Percentiles rank a stretch among this genome's conserved stretches.
phyloP scores from a whole-genome alignment of 2,113 vertebrate species.

The Charadrius vociferus region DNA sequence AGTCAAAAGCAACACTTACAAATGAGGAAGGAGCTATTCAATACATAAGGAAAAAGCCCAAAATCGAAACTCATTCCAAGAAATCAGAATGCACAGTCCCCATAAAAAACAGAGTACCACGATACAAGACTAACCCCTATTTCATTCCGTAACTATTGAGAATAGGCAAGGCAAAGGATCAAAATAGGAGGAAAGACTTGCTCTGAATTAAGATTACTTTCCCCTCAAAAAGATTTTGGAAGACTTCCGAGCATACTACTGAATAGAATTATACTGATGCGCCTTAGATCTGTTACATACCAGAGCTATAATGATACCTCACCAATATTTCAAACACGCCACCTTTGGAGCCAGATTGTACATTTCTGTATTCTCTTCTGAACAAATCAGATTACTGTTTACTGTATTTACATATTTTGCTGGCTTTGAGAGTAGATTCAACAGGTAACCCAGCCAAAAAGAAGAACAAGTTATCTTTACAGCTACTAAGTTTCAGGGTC shows the following conservation, averaged over 20 bases:
- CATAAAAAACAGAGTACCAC: background rate
- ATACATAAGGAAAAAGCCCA: background rate
- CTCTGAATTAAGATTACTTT: background rate
- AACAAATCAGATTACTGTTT: background rate
- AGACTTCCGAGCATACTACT: background rate
- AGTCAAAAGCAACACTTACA: background rate
- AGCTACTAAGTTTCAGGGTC: background rate
- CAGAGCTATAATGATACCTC: background rate
- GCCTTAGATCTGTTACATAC: background rate
- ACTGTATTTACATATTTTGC: background rate
- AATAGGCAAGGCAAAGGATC: background rate
- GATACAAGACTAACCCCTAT: background rate
- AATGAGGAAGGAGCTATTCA: background rate
- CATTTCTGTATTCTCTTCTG: background rate
- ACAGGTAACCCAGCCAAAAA: background rate
- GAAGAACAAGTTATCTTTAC: background rate
- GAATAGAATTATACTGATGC: background rate
- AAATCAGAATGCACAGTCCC: accelerated
- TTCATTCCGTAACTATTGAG: background rate
- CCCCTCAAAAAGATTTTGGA: background rate
- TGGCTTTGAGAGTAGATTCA: background rate
- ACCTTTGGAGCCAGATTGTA: background rate
- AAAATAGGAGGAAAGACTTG: background rate
- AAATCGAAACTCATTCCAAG: background rate
- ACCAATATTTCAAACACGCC: background rate